A percentile compares a stretch with the other conserved stretches of the same genome.
phyloP scores from a whole-genome alignment of 2,113 vertebrate species.

The Spizaetus ornatus region DNA sequence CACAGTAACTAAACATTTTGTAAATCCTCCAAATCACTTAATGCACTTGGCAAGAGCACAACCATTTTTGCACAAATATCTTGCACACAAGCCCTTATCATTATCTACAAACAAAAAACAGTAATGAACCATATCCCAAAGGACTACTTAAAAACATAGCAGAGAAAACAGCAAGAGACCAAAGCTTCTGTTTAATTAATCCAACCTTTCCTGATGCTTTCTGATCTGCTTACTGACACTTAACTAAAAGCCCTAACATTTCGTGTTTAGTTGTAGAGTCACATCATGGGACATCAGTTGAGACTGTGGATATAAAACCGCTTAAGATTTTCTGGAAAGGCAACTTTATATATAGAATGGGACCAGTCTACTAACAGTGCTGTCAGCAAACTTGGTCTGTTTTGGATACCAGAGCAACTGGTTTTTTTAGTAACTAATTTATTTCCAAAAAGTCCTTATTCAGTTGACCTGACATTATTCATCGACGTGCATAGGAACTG shows the following conservation, averaged over 20 bases:
- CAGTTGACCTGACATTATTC: background rate
- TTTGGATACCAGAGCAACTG: background rate
- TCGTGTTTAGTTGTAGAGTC: background rate
- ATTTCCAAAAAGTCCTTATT: background rate
- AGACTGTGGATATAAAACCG: background rate
- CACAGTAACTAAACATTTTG: background rate
- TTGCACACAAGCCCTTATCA: background rate
- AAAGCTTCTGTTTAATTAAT: background rate
- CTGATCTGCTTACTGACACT: background rate
- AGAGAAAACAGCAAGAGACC: background rate
- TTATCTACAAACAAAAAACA: background rate
- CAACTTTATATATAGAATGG: background rate
- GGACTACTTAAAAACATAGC: background rate
- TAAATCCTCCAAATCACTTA: background rate
- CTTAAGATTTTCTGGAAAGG: background rate
- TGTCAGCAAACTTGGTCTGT: background rate
- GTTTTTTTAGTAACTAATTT: background rate
- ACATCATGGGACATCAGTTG: background rate
- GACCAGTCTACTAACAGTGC: background rate
- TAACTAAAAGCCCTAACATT: background rate
- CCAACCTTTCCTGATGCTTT: background rate
- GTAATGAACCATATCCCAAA: background rate
- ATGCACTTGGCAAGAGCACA: background rate
- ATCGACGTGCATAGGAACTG: background rate
- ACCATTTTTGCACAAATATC: background rate